Conservation (phyloP, 2,797 vertebrate species). For the Acipenser transmontanus region DNA sequence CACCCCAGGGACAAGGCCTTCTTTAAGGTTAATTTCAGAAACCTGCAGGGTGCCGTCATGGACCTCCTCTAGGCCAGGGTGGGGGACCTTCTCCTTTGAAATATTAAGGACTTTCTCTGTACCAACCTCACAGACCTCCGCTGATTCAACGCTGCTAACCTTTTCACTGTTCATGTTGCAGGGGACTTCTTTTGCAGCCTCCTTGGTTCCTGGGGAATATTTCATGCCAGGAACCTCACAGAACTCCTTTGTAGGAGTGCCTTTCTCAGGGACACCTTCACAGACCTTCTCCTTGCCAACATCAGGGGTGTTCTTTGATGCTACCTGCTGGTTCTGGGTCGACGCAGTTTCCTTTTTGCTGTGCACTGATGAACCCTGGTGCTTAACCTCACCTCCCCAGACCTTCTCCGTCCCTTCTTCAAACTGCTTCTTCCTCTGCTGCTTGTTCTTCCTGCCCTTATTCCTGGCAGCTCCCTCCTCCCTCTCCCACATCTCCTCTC, state of each 20-base stretch:
- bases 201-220: too few relatives aligned
- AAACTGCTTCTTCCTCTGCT: constrained; percentile 12
- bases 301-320: background rate
- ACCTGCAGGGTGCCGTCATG: constrained; percentile 4
- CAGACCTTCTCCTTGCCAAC: background rate
- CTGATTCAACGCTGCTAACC: background rate
- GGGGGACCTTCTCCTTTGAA: constrained; percentile 17
- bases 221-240: too few relatives aligned
- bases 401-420: constrained; percentile 38
- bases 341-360: constrained; percentile 15
- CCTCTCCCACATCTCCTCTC: constrained; percentile 54
- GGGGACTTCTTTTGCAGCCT: too few relatives aligned
- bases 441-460: constrained; percentile 65
- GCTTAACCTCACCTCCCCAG: constrained; percentile 42
- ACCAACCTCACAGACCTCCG: background rate
- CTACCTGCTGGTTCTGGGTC: background rate
- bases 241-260: background rate
- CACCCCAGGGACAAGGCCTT: constrained; percentile 15
- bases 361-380: constrained; percentile 43
- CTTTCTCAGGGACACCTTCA: background rate
- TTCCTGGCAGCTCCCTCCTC: constrained; percentile 54
- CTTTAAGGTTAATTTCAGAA: constrained; percentile 27
- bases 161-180: background rate
- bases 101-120: too few relatives aligned
- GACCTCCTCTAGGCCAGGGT: constrained; percentile 24